Conservation (phyloP, 2,888 invertebrate genomes). For the Drosophila diplacantha region DNA sequence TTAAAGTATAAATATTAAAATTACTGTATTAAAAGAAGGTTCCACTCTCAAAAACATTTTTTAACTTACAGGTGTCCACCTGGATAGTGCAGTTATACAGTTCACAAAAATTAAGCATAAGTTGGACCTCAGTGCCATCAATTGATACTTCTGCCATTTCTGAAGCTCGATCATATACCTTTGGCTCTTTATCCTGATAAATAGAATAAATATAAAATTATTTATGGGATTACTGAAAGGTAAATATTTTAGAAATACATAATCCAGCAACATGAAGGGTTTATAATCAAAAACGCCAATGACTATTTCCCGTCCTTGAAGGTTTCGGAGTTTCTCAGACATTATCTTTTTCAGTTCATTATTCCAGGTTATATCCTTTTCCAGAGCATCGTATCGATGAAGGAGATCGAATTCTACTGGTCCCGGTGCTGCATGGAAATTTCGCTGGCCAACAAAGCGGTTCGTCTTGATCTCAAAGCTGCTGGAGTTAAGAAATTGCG, state of each 20-base stretch:
- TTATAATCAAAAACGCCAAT: slow-evolving; percentile 71
- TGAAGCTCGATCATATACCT: slow-evolving; percentile 47
- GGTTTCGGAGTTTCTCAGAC: slow-evolving; percentile 58
- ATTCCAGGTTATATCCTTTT: slow-evolving; percentile 26
- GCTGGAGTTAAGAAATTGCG: slow-evolving; percentile 46
- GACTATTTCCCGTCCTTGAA: slow-evolving; percentile 69
- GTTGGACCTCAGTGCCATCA: slow-evolving; percentile 80
- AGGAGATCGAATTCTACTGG: slow-evolving; percentile 49
- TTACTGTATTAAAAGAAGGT: not conserved
- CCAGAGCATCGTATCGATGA: slow-evolving; percentile 53
- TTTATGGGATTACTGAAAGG: not conserved
- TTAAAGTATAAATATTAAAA: not conserved
- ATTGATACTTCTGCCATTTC: slow-evolving; percentile 60
- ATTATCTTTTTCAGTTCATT: slow-evolving; percentile 2
- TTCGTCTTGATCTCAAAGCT: slow-evolving; percentile 69
- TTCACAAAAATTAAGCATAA: slow-evolving; percentile 75
- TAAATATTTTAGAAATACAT: slow-evolving; percentile 36
- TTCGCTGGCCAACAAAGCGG: slow-evolving; percentile 65
- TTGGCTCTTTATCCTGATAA: slow-evolving; percentile 47
- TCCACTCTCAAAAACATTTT: not conserved
- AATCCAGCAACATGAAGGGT: slow-evolving; percentile 71
- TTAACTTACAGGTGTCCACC: slow-evolving; percentile 70
- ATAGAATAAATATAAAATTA: not conserved
- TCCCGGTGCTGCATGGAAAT: slow-evolving; percentile 34
- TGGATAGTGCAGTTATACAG: slow-evolving; percentile 78